A percentile compares a stretch with the other conserved stretches of the same genome.
Evolutionary conservation across 2,888 invertebrate genomes (phyloP).

Genomic region (Dryomyza anilis): DNA sequence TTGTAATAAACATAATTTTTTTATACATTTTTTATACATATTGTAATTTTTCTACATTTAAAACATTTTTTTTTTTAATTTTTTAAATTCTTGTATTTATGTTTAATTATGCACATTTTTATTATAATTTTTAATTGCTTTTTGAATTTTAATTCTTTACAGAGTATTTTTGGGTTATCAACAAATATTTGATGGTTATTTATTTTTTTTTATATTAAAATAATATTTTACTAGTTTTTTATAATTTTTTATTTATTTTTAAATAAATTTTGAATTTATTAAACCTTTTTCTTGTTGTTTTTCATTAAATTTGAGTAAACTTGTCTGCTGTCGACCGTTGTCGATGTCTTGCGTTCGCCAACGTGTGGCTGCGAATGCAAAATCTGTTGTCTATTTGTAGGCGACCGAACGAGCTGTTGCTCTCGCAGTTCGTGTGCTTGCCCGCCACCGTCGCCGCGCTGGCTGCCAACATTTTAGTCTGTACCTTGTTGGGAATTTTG

Average conservation of each 20-base stretch:
- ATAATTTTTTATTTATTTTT: too few relatives aligned
- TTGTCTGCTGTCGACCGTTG: too few relatives aligned
- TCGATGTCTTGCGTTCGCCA: background rate
- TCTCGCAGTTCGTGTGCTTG: background rate
- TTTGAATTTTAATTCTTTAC: background rate
- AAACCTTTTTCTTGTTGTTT: too few relatives aligned
- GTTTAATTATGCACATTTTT: background rate
- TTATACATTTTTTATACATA: too few relatives aligned
- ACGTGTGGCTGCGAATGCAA: conserved; percentile 32
- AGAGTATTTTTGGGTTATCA: too few relatives aligned
- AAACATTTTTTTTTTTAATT: too few relatives aligned
- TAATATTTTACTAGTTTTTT: background rate
- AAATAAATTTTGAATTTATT: too few relatives aligned
- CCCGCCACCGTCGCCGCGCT: background rate
- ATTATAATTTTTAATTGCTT: background rate
- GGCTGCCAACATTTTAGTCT: background rate
- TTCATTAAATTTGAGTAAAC: too few relatives aligned
- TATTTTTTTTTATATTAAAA: background rate
- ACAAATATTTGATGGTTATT: too few relatives aligned
- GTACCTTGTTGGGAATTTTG: background rate
- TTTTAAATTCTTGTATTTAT: background rate
- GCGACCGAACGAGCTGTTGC: conserved; percentile 32
- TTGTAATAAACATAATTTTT: too few relatives aligned
- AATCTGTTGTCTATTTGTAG: conserved; percentile 35
- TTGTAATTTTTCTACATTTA: too few relatives aligned